Evolutionary conservation across 2,797 vertebrate genomes (phyloP).

Genomic region (Gymnocypris eckloni): DNA sequence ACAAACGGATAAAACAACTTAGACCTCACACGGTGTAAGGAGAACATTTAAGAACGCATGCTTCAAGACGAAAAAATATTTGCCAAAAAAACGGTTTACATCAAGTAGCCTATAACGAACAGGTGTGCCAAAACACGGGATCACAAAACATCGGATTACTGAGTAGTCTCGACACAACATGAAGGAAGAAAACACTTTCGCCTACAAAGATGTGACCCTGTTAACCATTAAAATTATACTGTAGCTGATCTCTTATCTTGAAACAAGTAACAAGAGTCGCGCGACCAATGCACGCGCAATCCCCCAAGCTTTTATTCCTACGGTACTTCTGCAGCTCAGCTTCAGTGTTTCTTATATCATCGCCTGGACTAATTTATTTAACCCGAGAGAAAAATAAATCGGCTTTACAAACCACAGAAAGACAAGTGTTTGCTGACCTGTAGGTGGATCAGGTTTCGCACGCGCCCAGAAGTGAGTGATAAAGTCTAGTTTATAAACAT

Average conservation of each 20-base stretch:
- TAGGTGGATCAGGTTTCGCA: conserved; percentile 41
- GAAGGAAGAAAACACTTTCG: background rate
- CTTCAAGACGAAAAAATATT: background rate
- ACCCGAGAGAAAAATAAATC: background rate
- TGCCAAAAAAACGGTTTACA: background rate
- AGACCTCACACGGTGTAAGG: background rate
- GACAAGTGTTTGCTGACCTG: conserved; percentile 38
- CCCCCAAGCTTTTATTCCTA: background rate
- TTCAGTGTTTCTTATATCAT: background rate
- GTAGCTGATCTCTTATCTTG: conserved; percentile 16
- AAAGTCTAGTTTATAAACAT: background rate
- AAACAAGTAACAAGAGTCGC: conserved; percentile 3
- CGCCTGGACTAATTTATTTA: background rate
- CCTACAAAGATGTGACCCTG: background rate
- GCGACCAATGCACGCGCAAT: background rate
- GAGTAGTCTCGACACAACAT: background rate
- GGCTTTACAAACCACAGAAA: background rate
- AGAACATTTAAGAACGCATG: background rate
- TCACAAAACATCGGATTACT: conserved; percentile 13
- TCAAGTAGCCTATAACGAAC: background rate
- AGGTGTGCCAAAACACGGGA: conserved; percentile 24
- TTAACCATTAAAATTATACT: conserved; percentile 34
- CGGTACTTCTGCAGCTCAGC: background rate
- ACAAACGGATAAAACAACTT: background rate
- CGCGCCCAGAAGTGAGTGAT: conserved; percentile 1